phyloP scores from a whole-genome alignment of 2,888 invertebrate species.

The Mythimna impura region DNA sequence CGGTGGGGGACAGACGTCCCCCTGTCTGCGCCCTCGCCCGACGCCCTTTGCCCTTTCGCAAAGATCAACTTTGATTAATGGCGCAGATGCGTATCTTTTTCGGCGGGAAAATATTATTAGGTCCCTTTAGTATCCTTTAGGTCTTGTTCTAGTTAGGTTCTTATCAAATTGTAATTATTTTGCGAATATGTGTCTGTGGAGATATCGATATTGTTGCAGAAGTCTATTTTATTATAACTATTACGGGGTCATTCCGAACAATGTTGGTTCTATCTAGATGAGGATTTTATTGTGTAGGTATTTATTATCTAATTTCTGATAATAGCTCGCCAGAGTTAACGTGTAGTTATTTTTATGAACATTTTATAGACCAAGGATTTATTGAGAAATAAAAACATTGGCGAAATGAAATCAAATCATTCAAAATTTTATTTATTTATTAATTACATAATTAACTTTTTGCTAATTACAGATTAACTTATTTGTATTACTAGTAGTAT shows the following conservation, averaged over 20 bases:
- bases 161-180: background rate
- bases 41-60: constrained; percentile 77
- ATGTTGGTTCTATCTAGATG: background rate
- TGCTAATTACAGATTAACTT: too few species aligned
- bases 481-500: too few species aligned
- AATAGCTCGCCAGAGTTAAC: background rate
- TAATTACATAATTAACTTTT: too few species aligned
- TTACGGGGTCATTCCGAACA: background rate
- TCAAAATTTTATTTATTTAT: too few species aligned
- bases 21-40: constrained; percentile 71
- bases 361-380: too few species aligned
- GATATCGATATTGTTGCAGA: background rate
- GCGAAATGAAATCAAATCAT: too few species aligned
- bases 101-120: constrained; percentile 44
- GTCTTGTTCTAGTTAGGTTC: background rate
- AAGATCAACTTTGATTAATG: constrained; percentile 65
- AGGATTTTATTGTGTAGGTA: too few species aligned
- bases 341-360: too few species aligned
- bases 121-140: background rate
- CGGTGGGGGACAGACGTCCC: constrained; percentile 68
- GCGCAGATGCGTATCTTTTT: constrained; percentile 45
- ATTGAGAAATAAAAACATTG: too few species aligned
- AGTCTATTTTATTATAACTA: background rate
- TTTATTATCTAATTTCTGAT: too few species aligned
- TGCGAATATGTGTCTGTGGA: background rate